Evolutionary conservation across 2,113 vertebrate species (phyloP).

Genomic region (Pygoscelis antarcticus): DNA sequence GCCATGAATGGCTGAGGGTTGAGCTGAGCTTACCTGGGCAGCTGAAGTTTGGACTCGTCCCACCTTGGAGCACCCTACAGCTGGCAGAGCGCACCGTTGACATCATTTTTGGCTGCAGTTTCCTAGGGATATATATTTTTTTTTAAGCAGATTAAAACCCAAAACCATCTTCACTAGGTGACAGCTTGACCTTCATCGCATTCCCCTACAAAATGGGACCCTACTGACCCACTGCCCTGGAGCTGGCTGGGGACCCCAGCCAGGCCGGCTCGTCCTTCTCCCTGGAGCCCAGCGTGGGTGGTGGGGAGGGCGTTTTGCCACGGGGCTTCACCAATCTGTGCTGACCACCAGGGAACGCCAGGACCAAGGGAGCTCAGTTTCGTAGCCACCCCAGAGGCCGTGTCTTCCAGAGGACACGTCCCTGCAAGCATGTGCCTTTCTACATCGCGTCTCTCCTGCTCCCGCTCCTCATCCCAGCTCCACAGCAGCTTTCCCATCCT

Average conservation of each 20-base stretch:
- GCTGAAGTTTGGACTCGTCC: neutral
- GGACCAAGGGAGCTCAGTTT: neutral
- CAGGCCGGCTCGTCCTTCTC: neutral
- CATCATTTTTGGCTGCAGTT: neutral
- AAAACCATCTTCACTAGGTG: neutral
- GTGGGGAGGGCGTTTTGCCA: neutral
- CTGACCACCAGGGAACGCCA: neutral
- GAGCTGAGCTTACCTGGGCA: neutral
- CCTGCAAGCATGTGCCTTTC: neutral
- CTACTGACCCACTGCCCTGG: neutral
- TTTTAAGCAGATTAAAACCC: neutral
- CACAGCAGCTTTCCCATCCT: neutral
- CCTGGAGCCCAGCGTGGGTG: rapidly evolving
- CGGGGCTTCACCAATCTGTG: rapidly evolving
- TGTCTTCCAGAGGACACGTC: neutral
- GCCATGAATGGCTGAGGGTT: rapidly evolving
- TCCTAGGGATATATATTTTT: neutral
- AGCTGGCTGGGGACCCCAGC: neutral
- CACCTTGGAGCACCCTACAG: neutral
- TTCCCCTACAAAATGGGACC: neutral
- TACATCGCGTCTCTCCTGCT: neutral
- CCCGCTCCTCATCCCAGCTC: neutral
- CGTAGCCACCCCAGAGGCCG: neutral
- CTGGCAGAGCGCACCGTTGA: neutral
- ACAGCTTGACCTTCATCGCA: neutral